These are phyloP conservation scores for Cybosia mesomella DNA, from an alignment of 2,888 invertebrate species.

Conservation along the genomic window DNA sequence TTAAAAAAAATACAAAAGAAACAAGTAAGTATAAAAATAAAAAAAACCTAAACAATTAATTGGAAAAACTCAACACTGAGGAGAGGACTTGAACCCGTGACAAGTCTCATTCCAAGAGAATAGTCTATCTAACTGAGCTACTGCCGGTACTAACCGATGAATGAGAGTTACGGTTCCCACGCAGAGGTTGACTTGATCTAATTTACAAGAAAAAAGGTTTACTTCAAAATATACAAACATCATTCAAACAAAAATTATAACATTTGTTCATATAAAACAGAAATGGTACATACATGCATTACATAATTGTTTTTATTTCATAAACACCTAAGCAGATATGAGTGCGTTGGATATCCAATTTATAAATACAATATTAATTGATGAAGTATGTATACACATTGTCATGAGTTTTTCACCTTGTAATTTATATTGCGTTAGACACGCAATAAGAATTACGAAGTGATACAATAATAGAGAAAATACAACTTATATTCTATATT, in stretches of 20 bases:
- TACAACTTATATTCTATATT: slow-evolving; percentile 78
- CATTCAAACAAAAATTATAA: background rate
- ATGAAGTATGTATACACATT: slow-evolving; percentile 75
- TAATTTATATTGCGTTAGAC: slow-evolving; percentile 50
- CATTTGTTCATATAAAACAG: background rate
- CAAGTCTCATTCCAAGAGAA: background rate
- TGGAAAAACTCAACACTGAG: background rate
- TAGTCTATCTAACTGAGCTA: background rate
- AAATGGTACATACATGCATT: slow-evolving; percentile 15
- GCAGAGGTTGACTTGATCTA: background rate
- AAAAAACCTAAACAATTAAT: slow-evolving; percentile 2
- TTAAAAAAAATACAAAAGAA: slow-evolving; percentile 4
- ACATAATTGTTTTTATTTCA: slow-evolving; percentile 35
- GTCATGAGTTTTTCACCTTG: slow-evolving; percentile 65
- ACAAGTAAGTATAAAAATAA: slow-evolving; percentile 2
- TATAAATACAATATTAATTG: slow-evolving; percentile 61
- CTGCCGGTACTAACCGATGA: background rate
- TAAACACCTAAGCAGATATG: slow-evolving; percentile 82
- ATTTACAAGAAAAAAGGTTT: background rate
- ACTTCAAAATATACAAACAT: background rate
- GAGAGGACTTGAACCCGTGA: background rate
- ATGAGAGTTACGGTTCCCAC: background rate
- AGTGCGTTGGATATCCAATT: slow-evolving; percentile 72
- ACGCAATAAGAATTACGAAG: slow-evolving; percentile 32
- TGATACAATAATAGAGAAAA: slow-evolving; percentile 58